phyloP scores from a whole-genome alignment of 2,888 invertebrate genomes.

The Amiota communis region DNA sequence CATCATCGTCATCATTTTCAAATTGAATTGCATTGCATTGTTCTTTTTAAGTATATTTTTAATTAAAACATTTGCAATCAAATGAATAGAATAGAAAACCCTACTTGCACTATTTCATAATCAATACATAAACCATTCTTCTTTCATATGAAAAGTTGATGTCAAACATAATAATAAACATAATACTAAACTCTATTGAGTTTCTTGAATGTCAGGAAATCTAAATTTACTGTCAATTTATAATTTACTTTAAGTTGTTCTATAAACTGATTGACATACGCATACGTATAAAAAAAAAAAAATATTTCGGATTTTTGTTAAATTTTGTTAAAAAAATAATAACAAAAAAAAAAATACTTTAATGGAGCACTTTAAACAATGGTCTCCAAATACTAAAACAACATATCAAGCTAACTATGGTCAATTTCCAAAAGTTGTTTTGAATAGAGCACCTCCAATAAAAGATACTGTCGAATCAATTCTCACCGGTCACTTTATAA shows the following conservation, averaged over 20 bases:
- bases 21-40: slow-evolving; percentile 5
- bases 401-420: too few species aligned
- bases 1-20: background rate
- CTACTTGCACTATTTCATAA: background rate
- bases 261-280: too few species aligned
- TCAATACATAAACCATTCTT: background rate
- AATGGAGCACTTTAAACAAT: background rate
- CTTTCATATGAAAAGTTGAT: too few species aligned
- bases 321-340: background rate
- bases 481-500: background rate
- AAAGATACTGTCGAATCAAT: background rate
- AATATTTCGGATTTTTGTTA: too few species aligned
- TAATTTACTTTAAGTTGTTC: too few species aligned
- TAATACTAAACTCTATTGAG: too few species aligned
- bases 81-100: slow-evolving; percentile 4
- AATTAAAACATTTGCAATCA: background rate
- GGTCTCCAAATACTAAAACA: too few species aligned
- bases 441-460: background rate
- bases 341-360: background rate
- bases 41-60: slow-evolving; percentile 10
- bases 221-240: too few species aligned
- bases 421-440: too few species aligned
- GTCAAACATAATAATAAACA: too few species aligned
- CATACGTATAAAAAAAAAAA: too few species aligned
- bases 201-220: too few species aligned